Percentiles rank a stretch among this genome's conserved stretches.
These are phyloP conservation scores for Thermophis baileyi DNA, from an alignment of 2,113 vertebrate species.

Conservation along the genomic window DNA sequence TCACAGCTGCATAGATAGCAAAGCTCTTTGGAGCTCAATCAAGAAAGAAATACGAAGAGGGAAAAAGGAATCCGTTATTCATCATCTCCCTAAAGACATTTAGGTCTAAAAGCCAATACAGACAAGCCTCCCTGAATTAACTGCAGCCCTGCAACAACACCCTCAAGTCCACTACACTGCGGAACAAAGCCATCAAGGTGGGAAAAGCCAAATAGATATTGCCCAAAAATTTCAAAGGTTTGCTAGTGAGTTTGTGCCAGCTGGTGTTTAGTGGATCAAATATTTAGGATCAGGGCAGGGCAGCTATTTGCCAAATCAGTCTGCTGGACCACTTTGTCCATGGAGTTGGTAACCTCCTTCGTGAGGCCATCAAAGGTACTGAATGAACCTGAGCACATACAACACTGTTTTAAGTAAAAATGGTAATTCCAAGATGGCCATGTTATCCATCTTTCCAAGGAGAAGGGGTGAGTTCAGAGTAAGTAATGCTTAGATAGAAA, in stretches of 20 bases:
- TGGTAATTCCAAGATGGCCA: neutral
- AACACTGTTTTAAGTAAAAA: neutral
- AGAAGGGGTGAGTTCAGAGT: neutral
- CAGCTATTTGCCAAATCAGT: neutral
- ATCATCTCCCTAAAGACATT: neutral
- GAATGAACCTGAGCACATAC: neutral
- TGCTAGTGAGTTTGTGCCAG: neutral
- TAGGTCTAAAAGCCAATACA: neutral
- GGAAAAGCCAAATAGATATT: neutral
- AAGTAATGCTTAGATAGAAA: neutral
- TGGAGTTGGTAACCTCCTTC: neutral
- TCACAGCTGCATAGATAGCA: neutral
- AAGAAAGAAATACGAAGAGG: neutral
- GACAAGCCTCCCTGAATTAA: neutral
- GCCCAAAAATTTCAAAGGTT: neutral
- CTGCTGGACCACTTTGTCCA: neutral
- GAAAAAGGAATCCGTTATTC: neutral
- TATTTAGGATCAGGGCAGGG: neutral
- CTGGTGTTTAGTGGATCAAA: neutral
- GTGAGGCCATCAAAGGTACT: neutral
- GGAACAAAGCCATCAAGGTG: neutral
- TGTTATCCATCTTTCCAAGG: neutral
- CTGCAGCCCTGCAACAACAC: neutral
- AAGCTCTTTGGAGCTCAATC: neutral
- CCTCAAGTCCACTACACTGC: neutral